These are phyloP conservation scores for Dromas ardeola DNA, from an alignment of 2,113 vertebrate genomes.

Conservation along the genomic window DNA sequence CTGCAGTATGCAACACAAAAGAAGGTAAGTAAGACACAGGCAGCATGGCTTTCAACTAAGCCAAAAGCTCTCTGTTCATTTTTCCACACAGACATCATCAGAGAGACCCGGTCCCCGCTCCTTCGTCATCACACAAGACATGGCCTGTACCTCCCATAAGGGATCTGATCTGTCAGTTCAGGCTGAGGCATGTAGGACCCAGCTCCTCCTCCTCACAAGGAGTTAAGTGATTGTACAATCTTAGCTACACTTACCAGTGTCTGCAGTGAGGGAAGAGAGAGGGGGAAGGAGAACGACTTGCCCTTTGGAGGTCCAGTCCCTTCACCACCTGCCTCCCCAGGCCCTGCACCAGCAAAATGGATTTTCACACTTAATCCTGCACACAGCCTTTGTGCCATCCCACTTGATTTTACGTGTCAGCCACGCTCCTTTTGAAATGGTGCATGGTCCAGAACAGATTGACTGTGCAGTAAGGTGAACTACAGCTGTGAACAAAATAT, in stretches of 20 bases:
- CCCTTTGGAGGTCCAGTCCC: neutral
- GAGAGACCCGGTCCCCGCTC: neutral
- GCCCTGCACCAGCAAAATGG: neutral
- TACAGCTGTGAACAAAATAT: neutral
- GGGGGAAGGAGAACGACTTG: neutral
- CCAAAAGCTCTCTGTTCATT: neutral
- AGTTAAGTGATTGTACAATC: neutral
- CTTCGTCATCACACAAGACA: neutral
- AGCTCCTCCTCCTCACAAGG: neutral
- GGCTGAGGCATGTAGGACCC: neutral
- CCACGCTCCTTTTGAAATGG: fast-evolving
- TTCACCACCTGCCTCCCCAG: neutral
- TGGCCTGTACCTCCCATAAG: neutral
- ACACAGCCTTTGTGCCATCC: neutral
- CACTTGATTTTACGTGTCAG: neutral
- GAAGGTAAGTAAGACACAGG: neutral
- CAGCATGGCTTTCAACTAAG: neutral
- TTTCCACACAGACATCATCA: neutral
- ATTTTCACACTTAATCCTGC: neutral
- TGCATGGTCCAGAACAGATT: neutral
- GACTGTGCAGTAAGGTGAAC: neutral
- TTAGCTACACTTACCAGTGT: neutral
- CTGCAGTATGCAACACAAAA: neutral
- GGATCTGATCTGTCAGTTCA: neutral
- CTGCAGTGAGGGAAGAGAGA: neutral